Percentiles rank a stretch among this genome's conserved stretches.
Conservation (phyloP, 2,113 vertebrate genomes). For the Psophia crepitans region DNA sequence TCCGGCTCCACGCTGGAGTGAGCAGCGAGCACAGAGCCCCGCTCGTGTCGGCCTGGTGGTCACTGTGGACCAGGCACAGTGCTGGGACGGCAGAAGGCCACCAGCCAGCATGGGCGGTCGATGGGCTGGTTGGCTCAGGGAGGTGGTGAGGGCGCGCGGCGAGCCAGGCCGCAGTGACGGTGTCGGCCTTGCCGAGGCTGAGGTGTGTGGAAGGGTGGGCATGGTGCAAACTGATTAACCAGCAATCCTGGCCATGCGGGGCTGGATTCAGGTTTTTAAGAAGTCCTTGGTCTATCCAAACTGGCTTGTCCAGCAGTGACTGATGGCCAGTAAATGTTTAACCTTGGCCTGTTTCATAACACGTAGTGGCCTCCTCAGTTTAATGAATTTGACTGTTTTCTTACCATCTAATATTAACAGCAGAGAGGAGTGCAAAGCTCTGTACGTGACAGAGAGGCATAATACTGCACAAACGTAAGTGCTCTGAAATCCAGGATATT, state of each 20-base stretch:
- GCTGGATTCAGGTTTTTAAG: neutral
- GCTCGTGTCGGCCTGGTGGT: neutral
- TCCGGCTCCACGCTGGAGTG: neutral
- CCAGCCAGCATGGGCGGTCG: neutral
- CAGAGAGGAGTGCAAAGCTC: neutral
- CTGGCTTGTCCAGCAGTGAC: neutral
- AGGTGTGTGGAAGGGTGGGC: neutral
- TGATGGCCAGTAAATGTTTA: slow-evolving; percentile 37
- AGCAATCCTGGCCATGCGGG: rapidly evolving
- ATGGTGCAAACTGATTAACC: neutral
- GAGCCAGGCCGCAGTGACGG: neutral
- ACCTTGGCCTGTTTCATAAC: neutral
- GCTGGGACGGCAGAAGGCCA: neutral
- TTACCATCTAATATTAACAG: slow-evolving; percentile 43
- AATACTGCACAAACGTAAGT: neutral
- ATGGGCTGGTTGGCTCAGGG: neutral
- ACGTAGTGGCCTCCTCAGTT: neutral
- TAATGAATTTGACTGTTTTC: slow-evolving; percentile 6
- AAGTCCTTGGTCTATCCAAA: neutral
- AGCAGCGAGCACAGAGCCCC: neutral
- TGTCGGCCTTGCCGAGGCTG: neutral
- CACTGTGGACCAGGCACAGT: rapidly evolving
- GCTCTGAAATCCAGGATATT: neutral
- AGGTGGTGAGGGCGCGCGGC: rapidly evolving
- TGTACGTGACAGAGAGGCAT: neutral